A percentile compares a stretch with the other conserved stretches of the same genome.
Conservation (phyloP, 2,113 vertebrate species). For the Rhabdomys dilectus region DNA sequence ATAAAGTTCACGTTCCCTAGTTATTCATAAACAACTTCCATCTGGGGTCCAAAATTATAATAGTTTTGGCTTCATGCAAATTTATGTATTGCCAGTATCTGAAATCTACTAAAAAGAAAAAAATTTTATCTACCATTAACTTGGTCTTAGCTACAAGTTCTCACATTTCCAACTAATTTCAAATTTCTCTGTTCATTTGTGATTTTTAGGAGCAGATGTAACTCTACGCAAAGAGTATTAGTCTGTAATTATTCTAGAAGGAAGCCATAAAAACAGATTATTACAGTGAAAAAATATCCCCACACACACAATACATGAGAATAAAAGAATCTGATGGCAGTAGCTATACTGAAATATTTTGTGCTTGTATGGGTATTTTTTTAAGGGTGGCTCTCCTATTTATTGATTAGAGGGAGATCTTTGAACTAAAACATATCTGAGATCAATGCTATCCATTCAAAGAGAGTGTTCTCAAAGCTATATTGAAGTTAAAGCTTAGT, state of each 20-base stretch:
- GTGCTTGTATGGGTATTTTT: not conserved
- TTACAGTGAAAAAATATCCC: not conserved
- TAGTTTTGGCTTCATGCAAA: conserved; percentile 72
- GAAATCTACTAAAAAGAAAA: conserved; percentile 65
- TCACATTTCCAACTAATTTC: conserved; percentile 56
- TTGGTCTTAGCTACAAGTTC: not conserved
- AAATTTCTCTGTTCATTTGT: not conserved
- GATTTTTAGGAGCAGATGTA: not conserved
- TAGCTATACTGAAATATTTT: not conserved
- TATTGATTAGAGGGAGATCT: conserved; percentile 57
- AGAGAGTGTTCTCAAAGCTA: conserved; percentile 54
- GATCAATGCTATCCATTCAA: conserved; percentile 36
- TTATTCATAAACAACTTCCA: conserved; percentile 79
- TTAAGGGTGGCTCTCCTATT: conserved; percentile 48
- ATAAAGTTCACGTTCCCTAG: conserved; percentile 77
- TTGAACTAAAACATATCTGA: not conserved
- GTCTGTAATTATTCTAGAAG: not conserved
- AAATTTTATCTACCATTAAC: conserved; percentile 38
- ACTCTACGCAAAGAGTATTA: not conserved
- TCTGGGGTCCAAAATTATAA: conserved; percentile 76
- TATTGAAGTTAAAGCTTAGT: not conserved
- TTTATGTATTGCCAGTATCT: conserved; percentile 72
- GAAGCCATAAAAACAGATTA: not conserved
- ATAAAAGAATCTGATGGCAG: not conserved
- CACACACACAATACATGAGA: not conserved